Conservation (phyloP, 64 coral and sea anemone genomes). For the Actinia tenebrosa region DNA sequence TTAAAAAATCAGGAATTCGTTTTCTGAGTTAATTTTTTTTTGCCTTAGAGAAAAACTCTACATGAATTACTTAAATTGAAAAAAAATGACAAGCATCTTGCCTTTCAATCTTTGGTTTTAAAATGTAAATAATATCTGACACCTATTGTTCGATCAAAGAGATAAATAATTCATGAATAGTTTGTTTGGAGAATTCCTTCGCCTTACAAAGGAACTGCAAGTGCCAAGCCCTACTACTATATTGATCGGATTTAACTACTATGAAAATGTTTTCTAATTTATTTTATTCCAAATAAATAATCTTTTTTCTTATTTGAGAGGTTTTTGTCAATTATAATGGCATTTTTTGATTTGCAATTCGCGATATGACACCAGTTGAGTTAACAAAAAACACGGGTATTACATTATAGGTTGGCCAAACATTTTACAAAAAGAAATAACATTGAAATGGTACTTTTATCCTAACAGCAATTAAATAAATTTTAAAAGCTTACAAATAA, state of each 20-base stretch:
- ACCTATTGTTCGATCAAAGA: not conserved
- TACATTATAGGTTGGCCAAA: constrained; percentile 9
- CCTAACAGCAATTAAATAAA: not conserved
- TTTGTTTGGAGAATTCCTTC: constrained; percentile 8
- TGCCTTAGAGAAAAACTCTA: not conserved
- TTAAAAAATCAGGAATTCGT: not conserved
- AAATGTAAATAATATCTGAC: constrained; percentile 5
- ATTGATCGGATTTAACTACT: too few species aligned
- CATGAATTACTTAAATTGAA: not conserved
- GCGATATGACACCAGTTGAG: constrained; percentile 18
- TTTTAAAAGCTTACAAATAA: not conserved
- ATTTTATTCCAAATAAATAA: not conserved
- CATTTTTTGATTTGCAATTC: constrained; percentile 14
- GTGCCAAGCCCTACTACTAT: too few species aligned
- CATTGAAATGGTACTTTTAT: not conserved
- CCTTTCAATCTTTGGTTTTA: not conserved
- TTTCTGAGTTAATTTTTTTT: too few species aligned
- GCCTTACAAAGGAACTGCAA: not conserved
- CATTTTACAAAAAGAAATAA: not conserved
- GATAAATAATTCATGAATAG: not conserved
- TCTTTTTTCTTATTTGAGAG: not conserved
- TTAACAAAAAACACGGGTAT: constrained; percentile 26
- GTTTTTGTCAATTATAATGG: not conserved
- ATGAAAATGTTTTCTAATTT: not conserved
- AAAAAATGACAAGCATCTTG: not conserved